phyloP scores from a whole-genome alignment of 1,140 invertebrate species.

The Agrypnia vestita region DNA sequence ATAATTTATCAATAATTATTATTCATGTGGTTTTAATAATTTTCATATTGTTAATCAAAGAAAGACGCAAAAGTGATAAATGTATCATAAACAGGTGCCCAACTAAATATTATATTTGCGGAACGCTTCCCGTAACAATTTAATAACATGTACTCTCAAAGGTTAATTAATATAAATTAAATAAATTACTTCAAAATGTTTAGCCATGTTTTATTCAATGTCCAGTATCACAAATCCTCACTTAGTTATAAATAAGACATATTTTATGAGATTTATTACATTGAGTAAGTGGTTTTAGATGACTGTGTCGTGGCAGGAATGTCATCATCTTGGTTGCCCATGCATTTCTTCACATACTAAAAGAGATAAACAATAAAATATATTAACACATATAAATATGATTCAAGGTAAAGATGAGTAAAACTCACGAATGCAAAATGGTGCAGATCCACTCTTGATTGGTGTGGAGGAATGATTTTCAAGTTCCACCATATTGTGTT shows the following conservation, averaged over 20 bases:
- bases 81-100: conserved; percentile 59
- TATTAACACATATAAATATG: neutral
- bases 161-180: conserved; percentile 48
- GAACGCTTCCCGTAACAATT: conserved; percentile 49
- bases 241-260: conserved; percentile 33
- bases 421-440: neutral
- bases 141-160: conserved; percentile 49
- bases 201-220: conserved; percentile 52
- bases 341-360: conserved; percentile 84
- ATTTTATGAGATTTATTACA: conserved; percentile 63
- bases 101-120: conserved; percentile 48
- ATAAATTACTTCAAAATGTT: conserved; percentile 50
- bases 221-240: conserved; percentile 52
- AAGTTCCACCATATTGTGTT: too few relatives aligned
- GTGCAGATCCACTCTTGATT: neutral
- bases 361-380: conserved; percentile 54
- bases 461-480: too few relatives aligned
- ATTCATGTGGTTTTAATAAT: conserved; percentile 44
- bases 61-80: conserved; percentile 61
- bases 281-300: conserved; percentile 73
- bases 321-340: conserved; percentile 79
- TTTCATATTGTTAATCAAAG: conserved; percentile 56
- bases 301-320: conserved; percentile 73
- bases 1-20: conserved; percentile 44
- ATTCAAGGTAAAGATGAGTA: neutral